Evolutionary conservation across 2,888 invertebrate species (phyloP), one percentile per base, ranked within the genome.

Genomic region (Dasypogon diadema): DNA sequence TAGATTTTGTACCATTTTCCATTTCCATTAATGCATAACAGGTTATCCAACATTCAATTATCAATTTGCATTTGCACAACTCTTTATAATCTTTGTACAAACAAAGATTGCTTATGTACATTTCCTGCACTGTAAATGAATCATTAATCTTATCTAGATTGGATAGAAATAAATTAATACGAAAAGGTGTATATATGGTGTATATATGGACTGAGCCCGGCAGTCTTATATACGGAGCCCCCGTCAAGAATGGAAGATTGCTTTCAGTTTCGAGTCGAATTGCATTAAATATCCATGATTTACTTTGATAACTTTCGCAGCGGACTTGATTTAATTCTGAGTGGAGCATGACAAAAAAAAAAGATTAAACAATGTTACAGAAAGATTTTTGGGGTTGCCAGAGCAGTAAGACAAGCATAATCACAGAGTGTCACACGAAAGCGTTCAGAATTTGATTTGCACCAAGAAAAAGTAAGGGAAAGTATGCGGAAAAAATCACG

Each of bases 21-120:
- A 37, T 37, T 60, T 37, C 26, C 34, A 60, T 60, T 60, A 37
- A 34, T 16, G 37, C 37, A 60, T 60, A 65, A 65, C 65, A 65
- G 48, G 42, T 42, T 42, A 65, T 24, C 22, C 46, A 65, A 65
- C 65, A 65, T 24, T 65, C 37, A 65, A 65, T 65, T 65, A 65
- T 65, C 65, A 65, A 65, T 65, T 65, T 46, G 65, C 65, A 48
- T 65, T 65, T 65, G 46, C 65, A 48, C 65, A 65, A 48, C 37
- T 18, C 63, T 30, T 30, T n/a, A 30, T 58, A 16, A 58, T 58
- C 30, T 58, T 58, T 58, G 58, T 58, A 16, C 60, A 37, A 37
- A 12, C 60, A 10, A 37, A 60, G 60, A 34, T 60, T 60, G 60
- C 60, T 60, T 60, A 60, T 60, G 60, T 60, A 60, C 60, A 60